phyloP scores from a whole-genome alignment of 2,888 invertebrate genomes.

The Agrilus biguttatus region DNA sequence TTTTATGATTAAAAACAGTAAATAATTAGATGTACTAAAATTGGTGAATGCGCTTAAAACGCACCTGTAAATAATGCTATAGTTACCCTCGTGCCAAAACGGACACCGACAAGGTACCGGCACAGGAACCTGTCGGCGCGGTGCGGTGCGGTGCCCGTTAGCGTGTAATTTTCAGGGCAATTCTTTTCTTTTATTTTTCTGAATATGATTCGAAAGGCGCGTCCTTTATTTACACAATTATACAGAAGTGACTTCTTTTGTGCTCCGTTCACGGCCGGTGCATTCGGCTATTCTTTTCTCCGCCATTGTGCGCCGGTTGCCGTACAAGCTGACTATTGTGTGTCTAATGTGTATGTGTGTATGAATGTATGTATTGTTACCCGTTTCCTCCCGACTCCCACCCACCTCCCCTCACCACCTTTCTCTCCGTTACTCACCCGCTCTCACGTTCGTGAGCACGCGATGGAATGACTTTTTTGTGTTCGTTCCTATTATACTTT shows the following conservation, averaged over 20 bases:
- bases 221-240: constrained; percentile 29
- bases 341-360: constrained; percentile 7
- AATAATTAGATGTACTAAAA: too few species aligned
- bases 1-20: too few species aligned
- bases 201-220: constrained; percentile 21
- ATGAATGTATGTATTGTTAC: constrained; percentile 22
- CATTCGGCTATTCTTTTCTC: constrained; percentile 26
- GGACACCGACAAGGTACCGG: too few species aligned
- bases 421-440: constrained; percentile 2
- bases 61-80: too few species aligned
- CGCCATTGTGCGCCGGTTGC: constrained; percentile 20
- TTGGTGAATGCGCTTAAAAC: too few species aligned
- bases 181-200: constrained; percentile 13
- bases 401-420: constrained; percentile 6
- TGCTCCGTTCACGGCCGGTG: constrained; percentile 26
- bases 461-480: constrained; percentile 21
- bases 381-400: constrained; percentile 17
- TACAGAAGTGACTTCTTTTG: constrained; percentile 28
- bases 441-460: constrained; percentile 5
- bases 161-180: too few species aligned
- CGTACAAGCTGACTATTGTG: constrained; percentile 13
- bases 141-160: too few species aligned
- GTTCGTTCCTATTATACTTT: constrained; percentile 23
- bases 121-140: too few species aligned
- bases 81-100: too few species aligned